Percentiles rank a stretch among this genome's conserved stretches.
Conservation (phyloP, 2,113 vertebrate genomes). For the Bungarus multicinctus region DNA sequence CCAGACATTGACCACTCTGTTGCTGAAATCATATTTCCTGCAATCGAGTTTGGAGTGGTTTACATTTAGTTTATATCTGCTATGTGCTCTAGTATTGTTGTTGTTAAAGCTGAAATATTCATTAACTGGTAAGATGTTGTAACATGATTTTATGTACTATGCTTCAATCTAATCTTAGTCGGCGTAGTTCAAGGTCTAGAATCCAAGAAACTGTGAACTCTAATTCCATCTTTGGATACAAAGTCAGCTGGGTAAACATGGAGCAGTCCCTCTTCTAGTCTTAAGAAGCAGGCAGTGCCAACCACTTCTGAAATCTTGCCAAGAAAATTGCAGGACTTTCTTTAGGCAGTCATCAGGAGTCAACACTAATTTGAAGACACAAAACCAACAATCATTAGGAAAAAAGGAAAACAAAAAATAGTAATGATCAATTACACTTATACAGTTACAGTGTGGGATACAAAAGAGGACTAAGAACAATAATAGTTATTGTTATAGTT, state of each 20-base stretch:
- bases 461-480: not conserved
- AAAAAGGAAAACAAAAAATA: not conserved
- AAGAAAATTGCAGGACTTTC: not conserved
- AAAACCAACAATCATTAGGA: not conserved
- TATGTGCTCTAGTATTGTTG: too few species aligned
- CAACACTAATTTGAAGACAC: not conserved
- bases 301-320: not conserved
- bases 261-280: not conserved
- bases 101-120: too few species aligned
- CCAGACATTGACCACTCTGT: too few species aligned
- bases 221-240: not conserved
- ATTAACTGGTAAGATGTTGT: too few species aligned
- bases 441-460: not conserved
- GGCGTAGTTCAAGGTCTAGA: not conserved
- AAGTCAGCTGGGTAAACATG: not conserved
- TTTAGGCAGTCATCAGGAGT: not conserved
- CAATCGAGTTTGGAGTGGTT: too few species aligned
- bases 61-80: too few species aligned
- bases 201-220: not conserved
- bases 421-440: not conserved
- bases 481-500: not conserved
- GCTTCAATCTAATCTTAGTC: too few species aligned
- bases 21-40: too few species aligned
- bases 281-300: not conserved
- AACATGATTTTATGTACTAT: too few species aligned